phyloP scores from a whole-genome alignment of 2,113 vertebrate species.

The Tragelaphus buxtoni region DNA sequence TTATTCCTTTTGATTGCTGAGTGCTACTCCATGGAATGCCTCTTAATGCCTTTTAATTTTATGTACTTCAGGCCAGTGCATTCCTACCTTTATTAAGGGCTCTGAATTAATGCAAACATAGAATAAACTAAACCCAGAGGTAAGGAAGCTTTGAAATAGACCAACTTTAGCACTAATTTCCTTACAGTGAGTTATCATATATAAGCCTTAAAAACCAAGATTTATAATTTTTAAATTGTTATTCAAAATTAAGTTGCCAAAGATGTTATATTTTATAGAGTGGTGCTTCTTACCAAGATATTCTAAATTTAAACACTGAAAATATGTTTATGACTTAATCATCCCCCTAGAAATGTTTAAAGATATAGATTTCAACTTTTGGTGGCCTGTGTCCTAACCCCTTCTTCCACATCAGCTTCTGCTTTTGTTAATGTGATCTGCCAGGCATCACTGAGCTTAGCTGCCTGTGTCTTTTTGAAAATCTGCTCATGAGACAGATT shows the following conservation, averaged over 20 bases:
- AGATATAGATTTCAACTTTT: slow-evolving; percentile 58
- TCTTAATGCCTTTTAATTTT: background rate
- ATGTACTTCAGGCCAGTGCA: background rate
- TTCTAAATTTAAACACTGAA: background rate
- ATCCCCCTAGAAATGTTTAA: slow-evolving; percentile 56
- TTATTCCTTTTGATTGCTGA: background rate
- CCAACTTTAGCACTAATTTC: background rate
- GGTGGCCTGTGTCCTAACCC: slow-evolving; percentile 51
- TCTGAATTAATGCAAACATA: background rate
- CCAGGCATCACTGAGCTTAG: slow-evolving; percentile 67
- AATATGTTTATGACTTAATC: slow-evolving; percentile 38
- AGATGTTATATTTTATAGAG: background rate
- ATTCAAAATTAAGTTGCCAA: background rate
- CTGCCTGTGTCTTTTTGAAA: slow-evolving; percentile 71
- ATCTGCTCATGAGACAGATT: slow-evolving; percentile 73
- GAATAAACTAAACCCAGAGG: background rate
- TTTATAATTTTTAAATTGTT: background rate
- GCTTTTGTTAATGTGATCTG: slow-evolving; percentile 62
- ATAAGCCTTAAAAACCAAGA: background rate
- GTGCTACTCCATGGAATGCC: background rate
- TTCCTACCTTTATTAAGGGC: background rate
- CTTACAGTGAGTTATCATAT: background rate
- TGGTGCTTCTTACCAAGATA: background rate
- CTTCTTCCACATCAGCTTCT: slow-evolving; percentile 34
- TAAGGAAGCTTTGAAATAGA: background rate